Conservation (phyloP, 2,797 vertebrate species). For the Denticeps clupeoides region DNA sequence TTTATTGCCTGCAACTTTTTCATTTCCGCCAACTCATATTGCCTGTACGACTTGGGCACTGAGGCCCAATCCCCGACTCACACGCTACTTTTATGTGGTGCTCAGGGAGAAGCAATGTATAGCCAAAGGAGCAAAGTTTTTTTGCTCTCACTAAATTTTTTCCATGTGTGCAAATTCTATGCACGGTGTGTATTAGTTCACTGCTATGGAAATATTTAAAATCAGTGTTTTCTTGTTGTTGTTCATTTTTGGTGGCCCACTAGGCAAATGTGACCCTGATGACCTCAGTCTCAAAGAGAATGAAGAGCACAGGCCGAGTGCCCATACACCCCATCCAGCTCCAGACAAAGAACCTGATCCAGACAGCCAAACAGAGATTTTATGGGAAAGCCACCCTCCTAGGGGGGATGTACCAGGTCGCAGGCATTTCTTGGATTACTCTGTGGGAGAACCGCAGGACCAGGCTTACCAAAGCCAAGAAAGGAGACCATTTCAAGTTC, state of each 20-base stretch:
- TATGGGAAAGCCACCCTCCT: slow-evolving; percentile 47
- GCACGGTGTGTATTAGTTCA: too few relatives aligned
- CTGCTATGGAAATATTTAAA: too few relatives aligned
- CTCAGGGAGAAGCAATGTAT: too few relatives aligned
- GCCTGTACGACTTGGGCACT: too few relatives aligned
- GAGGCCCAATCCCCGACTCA: too few relatives aligned
- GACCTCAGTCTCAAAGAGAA: slow-evolving; percentile 30
- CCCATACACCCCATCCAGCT: slow-evolving; percentile 6
- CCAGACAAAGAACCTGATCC: slow-evolving; percentile 29
- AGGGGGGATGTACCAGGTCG: slow-evolving; percentile 49
- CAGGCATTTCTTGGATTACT: slow-evolving; percentile 31
- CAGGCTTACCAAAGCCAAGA: slow-evolving; percentile 20
- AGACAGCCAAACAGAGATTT: slow-evolving; percentile 40
- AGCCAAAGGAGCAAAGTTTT: too few relatives aligned
- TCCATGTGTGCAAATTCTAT: too few relatives aligned
- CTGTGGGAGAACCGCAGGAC: slow-evolving; percentile 30
- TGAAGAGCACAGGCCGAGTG: background rate
- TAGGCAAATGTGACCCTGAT: slow-evolving; percentile 44
- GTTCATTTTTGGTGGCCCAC: background rate
- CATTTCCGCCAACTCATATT: too few relatives aligned
- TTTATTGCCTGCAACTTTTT: too few relatives aligned
- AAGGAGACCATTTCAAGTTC: slow-evolving; percentile 12
- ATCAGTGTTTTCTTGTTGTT: background rate
- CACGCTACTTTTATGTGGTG: too few relatives aligned
- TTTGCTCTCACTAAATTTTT: too few relatives aligned